These are phyloP conservation scores for Ranitomeya imitator DNA, from an alignment of 2,113 vertebrate species.

Conservation along the genomic window DNA sequence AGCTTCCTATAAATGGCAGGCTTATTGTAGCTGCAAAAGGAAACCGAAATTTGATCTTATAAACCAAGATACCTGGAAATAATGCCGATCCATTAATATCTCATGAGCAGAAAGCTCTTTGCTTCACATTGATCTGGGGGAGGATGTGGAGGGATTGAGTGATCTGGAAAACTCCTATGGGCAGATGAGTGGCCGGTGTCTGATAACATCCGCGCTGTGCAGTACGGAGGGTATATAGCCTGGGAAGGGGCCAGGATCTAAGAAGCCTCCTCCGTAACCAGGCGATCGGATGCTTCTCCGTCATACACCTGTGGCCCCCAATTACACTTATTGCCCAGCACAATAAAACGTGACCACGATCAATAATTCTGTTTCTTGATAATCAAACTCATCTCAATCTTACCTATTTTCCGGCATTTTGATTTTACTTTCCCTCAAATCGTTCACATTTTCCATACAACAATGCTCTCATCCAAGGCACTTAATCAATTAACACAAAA, in stretches of 20 bases:
- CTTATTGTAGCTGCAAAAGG: not conserved
- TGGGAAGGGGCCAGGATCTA: not conserved
- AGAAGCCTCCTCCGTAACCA: not conserved
- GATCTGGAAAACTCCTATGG: conserved; percentile 38
- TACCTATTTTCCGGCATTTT: not conserved
- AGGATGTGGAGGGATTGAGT: conserved; percentile 28
- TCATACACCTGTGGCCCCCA: no score
- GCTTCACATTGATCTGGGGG: not conserved
- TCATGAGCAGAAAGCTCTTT: not conserved
- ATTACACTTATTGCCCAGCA: no score
- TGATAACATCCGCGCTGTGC: conserved; percentile 28
- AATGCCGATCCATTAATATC: conserved; percentile 1
- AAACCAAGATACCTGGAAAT: not conserved
- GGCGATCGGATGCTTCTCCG: not conserved
- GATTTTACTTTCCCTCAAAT: not conserved
- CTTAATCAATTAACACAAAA: not conserved
- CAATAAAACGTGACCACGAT: no score
- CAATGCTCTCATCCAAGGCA: not conserved
- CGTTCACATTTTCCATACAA: not conserved
- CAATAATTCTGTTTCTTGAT: no score
- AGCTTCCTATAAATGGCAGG: not conserved
- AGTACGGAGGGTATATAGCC: not conserved
- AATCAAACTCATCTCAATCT: no score
- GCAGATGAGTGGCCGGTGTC: conserved; percentile 24
- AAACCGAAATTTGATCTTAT: not conserved